Percentiles rank a stretch among this genome's conserved stretches.
Conservation (phyloP, 1,140 invertebrate species). For the Antheraea mylitta region DNA sequence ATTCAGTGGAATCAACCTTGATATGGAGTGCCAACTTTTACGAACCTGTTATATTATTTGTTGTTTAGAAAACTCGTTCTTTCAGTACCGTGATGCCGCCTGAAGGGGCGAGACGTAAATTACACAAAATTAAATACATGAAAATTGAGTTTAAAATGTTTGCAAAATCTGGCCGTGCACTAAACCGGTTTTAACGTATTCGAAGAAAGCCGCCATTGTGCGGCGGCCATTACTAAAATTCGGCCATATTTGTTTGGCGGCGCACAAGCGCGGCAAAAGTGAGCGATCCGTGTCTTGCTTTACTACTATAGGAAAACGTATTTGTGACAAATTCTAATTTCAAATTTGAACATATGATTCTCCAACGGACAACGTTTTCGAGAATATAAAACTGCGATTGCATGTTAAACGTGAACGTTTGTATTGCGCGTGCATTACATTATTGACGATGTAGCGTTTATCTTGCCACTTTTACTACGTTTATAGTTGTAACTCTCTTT, state of each 20-base stretch:
- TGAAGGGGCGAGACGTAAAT: conserved; percentile 55
- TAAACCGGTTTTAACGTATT: conserved; percentile 47
- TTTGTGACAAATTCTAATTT: conserved; percentile 18
- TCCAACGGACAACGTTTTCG: conserved; percentile 38
- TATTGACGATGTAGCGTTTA: conserved; percentile 4
- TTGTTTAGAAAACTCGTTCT: conserved; percentile 52
- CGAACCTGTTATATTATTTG: conserved; percentile 32
- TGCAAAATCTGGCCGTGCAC: conserved; percentile 47
- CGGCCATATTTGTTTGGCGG: conserved; percentile 62
- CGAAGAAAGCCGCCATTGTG: conserved; percentile 41
- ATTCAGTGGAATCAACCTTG: conserved; percentile 32
- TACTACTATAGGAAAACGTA: conserved; percentile 14
- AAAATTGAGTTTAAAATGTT: conserved; percentile 44
- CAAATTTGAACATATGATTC: conserved; percentile 32
- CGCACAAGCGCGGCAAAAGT: conserved; percentile 40
- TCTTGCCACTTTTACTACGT: neutral
- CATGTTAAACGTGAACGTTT: conserved; percentile 24
- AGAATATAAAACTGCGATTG: conserved; percentile 34
- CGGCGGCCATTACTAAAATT: conserved; percentile 59
- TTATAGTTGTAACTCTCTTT: neutral
- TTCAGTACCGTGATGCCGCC: conserved; percentile 56
- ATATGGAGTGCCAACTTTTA: conserved; percentile 28
- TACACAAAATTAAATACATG: conserved; percentile 31
- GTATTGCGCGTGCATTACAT: conserved; percentile 1
- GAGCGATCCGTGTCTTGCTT: conserved; percentile 27